Evolutionary conservation across 2,888 invertebrate genomes (phyloP), one percentile per base, ranked within the genome.

Genomic region (Fragum sueziense): DNA sequence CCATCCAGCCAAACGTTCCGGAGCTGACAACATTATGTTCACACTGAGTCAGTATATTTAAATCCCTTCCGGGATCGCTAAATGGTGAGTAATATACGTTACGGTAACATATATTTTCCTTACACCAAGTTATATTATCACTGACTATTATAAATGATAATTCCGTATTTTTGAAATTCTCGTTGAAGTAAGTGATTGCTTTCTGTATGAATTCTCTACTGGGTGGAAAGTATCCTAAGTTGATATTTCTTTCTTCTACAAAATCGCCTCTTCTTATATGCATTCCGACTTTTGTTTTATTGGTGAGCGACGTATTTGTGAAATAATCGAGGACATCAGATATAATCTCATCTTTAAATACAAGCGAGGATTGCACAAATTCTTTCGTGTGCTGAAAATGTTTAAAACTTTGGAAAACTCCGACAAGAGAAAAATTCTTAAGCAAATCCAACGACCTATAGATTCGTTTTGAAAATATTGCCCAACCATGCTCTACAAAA

Each of bases 11-110:
- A 79, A 87, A 91, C 7, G 90, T 87, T 6, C 91, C 91, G 59
- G 88, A 76, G 17, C 90, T 90, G 0, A 91, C 84, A 41, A 95
- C 94, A 41, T 94, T 93, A 88, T 95, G 95, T 25, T 87, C 85
- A 75, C 88, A 85, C 7, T 73, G 59, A 2, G 88, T 75, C 61
- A 89, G 71, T 7, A 88, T 61, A 1, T 85, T 86, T 65, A 89
- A 61, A 61, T 89, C 89, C 47, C 47, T 47, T 4, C 76, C 78
- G 17, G 73, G 84, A 0, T 74, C 70, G 27, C 54, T 70, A 25
- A 77, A 75, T 25, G 79, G 80, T n/a, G 47, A 47, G 17, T 9
- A 47, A 14, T 9, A 47, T 14, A 47, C 47, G 47, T 47, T 2
- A 9, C n/a, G 3, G 17, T 4, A 14, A 20, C n/a, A 20, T 47